These are phyloP conservation scores for Drosophila picticornis DNA, from an alignment of 2,888 invertebrate genomes.

Conservation along the genomic window DNA sequence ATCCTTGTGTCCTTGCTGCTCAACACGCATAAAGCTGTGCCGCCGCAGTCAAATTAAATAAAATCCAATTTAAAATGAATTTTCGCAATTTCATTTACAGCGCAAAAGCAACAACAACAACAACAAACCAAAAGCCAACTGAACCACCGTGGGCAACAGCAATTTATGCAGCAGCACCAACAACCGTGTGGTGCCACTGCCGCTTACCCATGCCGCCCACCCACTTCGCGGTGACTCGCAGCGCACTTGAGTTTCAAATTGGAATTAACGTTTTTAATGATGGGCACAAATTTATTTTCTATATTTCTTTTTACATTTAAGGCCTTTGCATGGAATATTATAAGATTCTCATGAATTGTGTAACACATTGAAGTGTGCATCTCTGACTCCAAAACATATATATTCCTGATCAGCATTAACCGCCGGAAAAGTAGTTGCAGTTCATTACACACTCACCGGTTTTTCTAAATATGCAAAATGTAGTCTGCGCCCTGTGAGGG, in stretches of 20 bases:
- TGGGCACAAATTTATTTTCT: slow-evolving; percentile 56
- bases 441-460: neutral
- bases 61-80: slow-evolving; percentile 82
- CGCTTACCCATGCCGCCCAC: slow-evolving; percentile 1
- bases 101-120: slow-evolving; percentile 48
- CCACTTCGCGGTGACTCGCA: slow-evolving; percentile 19
- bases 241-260: slow-evolving; percentile 70
- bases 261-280: slow-evolving; percentile 83
- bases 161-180: slow-evolving; percentile 62
- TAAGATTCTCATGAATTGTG: neutral
- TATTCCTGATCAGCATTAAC: neutral
- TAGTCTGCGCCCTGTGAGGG: neutral
- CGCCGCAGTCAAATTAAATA: slow-evolving; percentile 75
- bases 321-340: neutral
- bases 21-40: slow-evolving; percentile 53
- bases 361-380: neutral
- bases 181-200: neutral
- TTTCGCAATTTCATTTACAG: slow-evolving; percentile 77
- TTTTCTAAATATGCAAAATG: neutral
- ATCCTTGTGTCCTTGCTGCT: slow-evolving; percentile 1
- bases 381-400: neutral
- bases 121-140: slow-evolving; percentile 14
- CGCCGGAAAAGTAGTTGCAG: neutral
- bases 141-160: slow-evolving; percentile 46
- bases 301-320: slow-evolving; percentile 15